Conservation (phyloP, 2,113 vertebrate genomes). For the Mormyrus iriodes region DNA sequence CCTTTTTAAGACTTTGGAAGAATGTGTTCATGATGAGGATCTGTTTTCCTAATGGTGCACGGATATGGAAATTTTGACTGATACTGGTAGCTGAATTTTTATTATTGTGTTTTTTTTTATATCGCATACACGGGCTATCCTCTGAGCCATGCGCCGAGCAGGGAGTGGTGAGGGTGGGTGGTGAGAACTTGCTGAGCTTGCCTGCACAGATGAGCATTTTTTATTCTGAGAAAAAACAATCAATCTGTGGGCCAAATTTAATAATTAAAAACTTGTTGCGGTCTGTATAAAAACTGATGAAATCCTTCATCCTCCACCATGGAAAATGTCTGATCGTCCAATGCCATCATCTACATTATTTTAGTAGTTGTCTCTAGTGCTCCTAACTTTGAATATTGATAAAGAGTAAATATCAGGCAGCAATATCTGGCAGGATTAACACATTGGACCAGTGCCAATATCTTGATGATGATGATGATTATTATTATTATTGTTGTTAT, state of each 20-base stretch:
- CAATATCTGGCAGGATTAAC: neutral
- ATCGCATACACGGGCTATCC: neutral
- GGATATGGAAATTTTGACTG: neutral
- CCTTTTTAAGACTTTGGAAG: neutral
- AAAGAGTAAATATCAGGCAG: neutral
- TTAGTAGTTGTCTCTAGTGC: neutral
- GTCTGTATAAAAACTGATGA: neutral
- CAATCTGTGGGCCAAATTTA: neutral
- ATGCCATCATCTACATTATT: neutral
- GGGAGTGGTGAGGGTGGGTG: neutral
- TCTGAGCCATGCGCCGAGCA: neutral
- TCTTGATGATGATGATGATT: too few species aligned
- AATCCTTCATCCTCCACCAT: neutral
- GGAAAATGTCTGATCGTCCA: neutral
- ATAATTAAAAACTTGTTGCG: neutral
- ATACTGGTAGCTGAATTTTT: neutral
- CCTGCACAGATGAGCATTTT: neutral
- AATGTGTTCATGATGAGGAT: neutral
- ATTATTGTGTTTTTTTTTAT: neutral
- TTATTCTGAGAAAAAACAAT: neutral
- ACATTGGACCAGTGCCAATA: neutral
- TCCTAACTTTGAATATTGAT: neutral
- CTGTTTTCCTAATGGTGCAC: neutral
- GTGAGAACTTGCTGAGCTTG: neutral
- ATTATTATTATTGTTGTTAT: neutral